phyloP scores from a whole-genome alignment of 1,140 invertebrate species.

The Drosophila micromelanica region DNA sequence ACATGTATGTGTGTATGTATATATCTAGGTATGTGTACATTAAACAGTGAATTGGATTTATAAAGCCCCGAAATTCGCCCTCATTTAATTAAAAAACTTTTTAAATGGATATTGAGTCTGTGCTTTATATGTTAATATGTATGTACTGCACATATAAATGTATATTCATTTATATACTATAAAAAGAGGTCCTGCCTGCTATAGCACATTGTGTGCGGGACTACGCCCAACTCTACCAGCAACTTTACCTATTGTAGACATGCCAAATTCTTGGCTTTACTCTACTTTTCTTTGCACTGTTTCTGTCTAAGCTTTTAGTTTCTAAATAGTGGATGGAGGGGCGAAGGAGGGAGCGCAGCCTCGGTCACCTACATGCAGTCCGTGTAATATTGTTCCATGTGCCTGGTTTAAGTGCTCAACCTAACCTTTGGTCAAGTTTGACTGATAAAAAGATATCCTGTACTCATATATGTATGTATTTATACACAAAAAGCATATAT shows the following conservation, averaged over 20 bases:
- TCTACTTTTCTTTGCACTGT: background rate
- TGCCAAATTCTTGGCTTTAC: background rate
- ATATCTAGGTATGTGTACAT: background rate
- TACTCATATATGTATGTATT: too few species aligned
- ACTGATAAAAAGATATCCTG: background rate
- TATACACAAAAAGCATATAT: too few species aligned
- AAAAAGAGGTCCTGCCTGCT: too few species aligned
- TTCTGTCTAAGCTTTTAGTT: background rate
- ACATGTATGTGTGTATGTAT: background rate
- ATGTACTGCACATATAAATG: background rate
- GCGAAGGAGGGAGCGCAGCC: background rate
- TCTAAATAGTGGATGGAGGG: too few species aligned
- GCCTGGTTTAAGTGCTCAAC: slow-evolving; percentile 14
- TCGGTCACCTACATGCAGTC: background rate
- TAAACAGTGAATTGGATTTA: slow-evolving; percentile 1
- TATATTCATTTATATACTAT: background rate
- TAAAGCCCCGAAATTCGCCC: background rate
- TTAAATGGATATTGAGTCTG: slow-evolving; percentile 6
- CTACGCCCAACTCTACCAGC: background rate
- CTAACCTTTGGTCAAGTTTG: background rate
- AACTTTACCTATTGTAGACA: background rate
- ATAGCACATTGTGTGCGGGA: background rate
- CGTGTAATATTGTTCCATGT: background rate
- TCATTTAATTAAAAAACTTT: slow-evolving; percentile 14
- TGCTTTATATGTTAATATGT: too few species aligned